These are phyloP conservation scores for Trichopoda pennipes DNA, from an alignment of 2,888 invertebrate species.

Conservation along the genomic window DNA sequence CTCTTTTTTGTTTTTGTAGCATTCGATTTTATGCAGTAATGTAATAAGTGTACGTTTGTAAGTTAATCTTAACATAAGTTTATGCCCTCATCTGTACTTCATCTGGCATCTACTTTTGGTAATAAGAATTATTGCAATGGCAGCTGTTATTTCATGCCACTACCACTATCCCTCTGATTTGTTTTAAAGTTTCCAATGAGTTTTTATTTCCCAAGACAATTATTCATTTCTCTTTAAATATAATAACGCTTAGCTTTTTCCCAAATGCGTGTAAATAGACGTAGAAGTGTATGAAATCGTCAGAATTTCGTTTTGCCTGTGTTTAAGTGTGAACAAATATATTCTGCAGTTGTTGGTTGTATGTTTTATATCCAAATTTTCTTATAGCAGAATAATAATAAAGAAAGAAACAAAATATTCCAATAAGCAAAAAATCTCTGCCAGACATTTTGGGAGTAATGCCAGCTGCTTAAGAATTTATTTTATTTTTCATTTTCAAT, in stretches of 20 bases:
- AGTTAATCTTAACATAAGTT: conserved; percentile 60
- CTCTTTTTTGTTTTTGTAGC: neutral
- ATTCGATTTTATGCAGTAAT: conserved; percentile 27
- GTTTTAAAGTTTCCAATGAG: conserved; percentile 19
- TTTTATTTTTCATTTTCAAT: conserved; percentile 21
- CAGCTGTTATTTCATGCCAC: conserved; percentile 72
- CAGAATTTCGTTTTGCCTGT: conserved; percentile 58
- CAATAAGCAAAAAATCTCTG: conserved; percentile 67
- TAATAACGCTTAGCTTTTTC: neutral
- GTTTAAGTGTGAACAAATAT: conserved; percentile 61
- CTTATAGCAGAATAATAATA: conserved; percentile 45
- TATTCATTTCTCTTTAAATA: conserved; percentile 24
- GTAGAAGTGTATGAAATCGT: conserved; percentile 17
- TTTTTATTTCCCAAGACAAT: neutral
- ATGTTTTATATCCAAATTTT: conserved; percentile 72
- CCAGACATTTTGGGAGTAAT: conserved; percentile 75
- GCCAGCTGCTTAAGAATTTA: conserved; percentile 70
- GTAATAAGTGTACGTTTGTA: conserved; percentile 17
- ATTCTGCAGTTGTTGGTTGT: conserved; percentile 52
- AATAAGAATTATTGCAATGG: conserved; percentile 78
- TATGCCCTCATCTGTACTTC: conserved; percentile 78
- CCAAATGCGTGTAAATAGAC: neutral
- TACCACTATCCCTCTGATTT: conserved; percentile 35
- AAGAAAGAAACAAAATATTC: conserved; percentile 31
- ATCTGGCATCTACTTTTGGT: conserved; percentile 75